Evolutionary conservation across 2,888 invertebrate species (phyloP).

Genomic region (Hymenopus coronatus): DNA sequence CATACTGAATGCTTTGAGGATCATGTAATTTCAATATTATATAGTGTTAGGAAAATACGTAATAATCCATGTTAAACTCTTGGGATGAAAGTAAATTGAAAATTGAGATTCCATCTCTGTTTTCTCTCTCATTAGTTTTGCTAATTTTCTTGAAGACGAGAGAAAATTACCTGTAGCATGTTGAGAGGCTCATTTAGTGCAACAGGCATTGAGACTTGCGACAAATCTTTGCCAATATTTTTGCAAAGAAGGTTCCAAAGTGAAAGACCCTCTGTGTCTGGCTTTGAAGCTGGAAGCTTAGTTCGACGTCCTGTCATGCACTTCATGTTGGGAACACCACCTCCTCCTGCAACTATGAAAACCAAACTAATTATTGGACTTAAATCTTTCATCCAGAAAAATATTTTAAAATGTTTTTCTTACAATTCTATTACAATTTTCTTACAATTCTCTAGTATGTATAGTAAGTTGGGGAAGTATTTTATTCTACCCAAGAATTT

Average conservation of each 20-base stretch:
- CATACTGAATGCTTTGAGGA: no score
- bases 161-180: conserved; percentile 62
- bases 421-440: no score
- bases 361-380: background rate
- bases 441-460: no score
- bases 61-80: no score
- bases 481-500: no score
- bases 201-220: conserved; percentile 83
- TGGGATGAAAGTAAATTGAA: background rate
- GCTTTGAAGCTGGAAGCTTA: conserved; percentile 66
- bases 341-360: conserved; percentile 15
- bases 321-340: conserved; percentile 22
- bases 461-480: no score
- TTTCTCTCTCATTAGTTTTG: background rate
- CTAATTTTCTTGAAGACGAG: background rate
- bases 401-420: no score
- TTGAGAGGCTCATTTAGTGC: conserved; percentile 81
- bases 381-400: no score
- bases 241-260: conserved; percentile 76
- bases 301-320: conserved; percentile 58
- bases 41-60: no score
- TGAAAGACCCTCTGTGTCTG: conserved; percentile 72
- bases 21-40: no score
- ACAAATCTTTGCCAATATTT: conserved; percentile 83
- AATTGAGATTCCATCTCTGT: background rate